Evolutionary conservation across 2,113 vertebrate species (phyloP).

Genomic region (Hydrochoerus hydrochaeris): DNA sequence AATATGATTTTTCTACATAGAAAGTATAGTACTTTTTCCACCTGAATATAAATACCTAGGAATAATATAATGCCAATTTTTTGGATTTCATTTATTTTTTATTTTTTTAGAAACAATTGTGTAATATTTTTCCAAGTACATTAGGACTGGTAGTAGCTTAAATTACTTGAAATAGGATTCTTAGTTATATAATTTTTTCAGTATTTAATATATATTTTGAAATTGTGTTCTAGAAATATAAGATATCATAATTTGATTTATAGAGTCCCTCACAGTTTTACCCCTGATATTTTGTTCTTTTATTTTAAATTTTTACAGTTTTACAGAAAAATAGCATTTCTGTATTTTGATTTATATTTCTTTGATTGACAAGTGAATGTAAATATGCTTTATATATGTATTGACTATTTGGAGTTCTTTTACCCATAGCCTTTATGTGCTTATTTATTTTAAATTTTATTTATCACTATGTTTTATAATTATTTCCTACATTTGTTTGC

Average conservation of each 20-base stretch:
- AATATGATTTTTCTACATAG: background rate
- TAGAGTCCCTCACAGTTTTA: background rate
- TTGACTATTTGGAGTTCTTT: background rate
- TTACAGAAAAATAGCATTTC: background rate
- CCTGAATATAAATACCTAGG: background rate
- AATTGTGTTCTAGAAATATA: background rate
- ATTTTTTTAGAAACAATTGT: background rate
- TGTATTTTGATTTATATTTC: background rate
- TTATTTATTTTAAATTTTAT: slow-evolving; percentile 18
- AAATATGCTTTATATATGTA: background rate
- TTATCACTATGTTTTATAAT: background rate
- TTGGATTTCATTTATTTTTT: background rate
- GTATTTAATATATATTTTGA: background rate
- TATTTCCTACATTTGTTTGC: background rate
- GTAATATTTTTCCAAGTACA: background rate
- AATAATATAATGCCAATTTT: background rate
- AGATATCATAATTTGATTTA: background rate
- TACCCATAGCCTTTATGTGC: background rate
- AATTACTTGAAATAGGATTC: background rate
- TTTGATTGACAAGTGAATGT: background rate
- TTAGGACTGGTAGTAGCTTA: background rate
- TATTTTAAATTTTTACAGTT: background rate
- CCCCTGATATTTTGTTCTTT: background rate
- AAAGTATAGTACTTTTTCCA: background rate
- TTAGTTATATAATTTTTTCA: background rate